Base-by-base conservation (phyloP, 1,140 invertebrate species). In the Agrilus planipennis region DNA sequence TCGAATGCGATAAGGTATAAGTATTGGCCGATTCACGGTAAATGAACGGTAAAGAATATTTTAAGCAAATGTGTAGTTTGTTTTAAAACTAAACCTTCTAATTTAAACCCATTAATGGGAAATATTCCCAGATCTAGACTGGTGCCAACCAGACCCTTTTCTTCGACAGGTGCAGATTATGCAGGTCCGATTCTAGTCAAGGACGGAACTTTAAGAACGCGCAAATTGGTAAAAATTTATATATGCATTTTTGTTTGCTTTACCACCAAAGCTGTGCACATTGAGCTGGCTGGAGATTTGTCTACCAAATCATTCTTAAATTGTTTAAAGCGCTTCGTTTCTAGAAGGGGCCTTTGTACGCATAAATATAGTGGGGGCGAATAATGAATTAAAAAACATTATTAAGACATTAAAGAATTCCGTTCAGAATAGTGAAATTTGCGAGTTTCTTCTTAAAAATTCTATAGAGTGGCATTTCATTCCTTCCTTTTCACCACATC, bases 231-330 rank as follows among this genome's bases (percentile, higher is more conserved):
- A 35, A 35, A 35, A 14, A 18, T 18, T 7, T 35, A 35, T 35
- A 7, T 35, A 17, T 35, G 34, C 14, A 4, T 35, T 4, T 35
- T 35, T 20, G 14, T 35, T 4, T 35, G 34, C 19, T 35, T 35
- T 6, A 11, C 7, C 14, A 35, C 34, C 6, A 35, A 35, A 18
- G 34, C 7, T 35, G 7, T 35, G 5, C 34, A 35, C 34, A 7
- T 35, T 10, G 14, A 35, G 14, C 5, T 35, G 11, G 34, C 16
- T 4, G 14, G 15, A 5, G 34, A 35, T 35, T 18, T 35, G 15
- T 15, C 34, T 6, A 35, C 34, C 4, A 4, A 17, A 20, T 18
- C 34, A 4, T 35, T 35, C 14, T 14, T 35, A 18, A 20, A 16
- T 17, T 5, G 6, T 5, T 35, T 35, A 10, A 35, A 35, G 14